These are phyloP conservation scores for Drosophila pegasa DNA, from an alignment of 2,888 invertebrate species.

Conservation along the genomic window DNA sequence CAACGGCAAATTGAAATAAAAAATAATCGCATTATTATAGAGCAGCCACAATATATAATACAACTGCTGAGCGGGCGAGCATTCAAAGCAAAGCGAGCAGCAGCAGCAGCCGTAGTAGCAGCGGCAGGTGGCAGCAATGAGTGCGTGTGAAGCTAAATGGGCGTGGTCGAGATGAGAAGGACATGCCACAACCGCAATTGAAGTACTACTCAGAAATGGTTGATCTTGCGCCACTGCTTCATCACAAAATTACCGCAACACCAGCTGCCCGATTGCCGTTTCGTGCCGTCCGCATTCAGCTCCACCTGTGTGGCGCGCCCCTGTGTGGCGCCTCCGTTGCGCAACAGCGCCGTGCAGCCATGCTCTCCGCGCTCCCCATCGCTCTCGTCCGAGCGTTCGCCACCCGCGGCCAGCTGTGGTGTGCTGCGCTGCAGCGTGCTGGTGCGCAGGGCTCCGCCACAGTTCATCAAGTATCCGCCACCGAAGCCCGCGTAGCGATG, in stretches of 20 bases:
- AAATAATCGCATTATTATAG: constrained; percentile 33
- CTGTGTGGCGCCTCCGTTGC: constrained; percentile 42
- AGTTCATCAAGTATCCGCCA: constrained; percentile 78
- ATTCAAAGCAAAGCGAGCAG: constrained; percentile 70
- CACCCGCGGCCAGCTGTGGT: constrained; percentile 80
- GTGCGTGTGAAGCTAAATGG: constrained; percentile 19
- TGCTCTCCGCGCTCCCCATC: constrained; percentile 62
- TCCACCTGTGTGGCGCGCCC: constrained; percentile 42
- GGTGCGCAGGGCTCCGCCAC: constrained; percentile 73
- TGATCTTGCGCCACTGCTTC: constrained; percentile 91
- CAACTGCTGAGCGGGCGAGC: constrained; percentile 46
- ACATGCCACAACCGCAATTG: constrained; percentile 41
- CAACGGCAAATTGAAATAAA: constrained; percentile 55
- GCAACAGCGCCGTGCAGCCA: constrained; percentile 44
- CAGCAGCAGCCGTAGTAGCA: constrained; percentile 46
- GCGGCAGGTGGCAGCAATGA: constrained; percentile 53
- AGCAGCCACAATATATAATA: constrained; percentile 23
- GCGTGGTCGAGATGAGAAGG: constrained; percentile 47
- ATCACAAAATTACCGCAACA: constrained; percentile 92
- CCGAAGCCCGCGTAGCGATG: constrained; percentile 81
- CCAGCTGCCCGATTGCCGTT: constrained; percentile 86
- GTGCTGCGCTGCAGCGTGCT: constrained; percentile 83
- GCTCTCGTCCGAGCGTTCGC: constrained; percentile 70
- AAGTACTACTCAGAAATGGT: constrained; percentile 87
- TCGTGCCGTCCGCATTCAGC: constrained; percentile 68